A percentile compares a stretch with the other conserved stretches of the same genome.
Conservation (phyloP, 2,113 vertebrate genomes). For the Bufo bufo region DNA sequence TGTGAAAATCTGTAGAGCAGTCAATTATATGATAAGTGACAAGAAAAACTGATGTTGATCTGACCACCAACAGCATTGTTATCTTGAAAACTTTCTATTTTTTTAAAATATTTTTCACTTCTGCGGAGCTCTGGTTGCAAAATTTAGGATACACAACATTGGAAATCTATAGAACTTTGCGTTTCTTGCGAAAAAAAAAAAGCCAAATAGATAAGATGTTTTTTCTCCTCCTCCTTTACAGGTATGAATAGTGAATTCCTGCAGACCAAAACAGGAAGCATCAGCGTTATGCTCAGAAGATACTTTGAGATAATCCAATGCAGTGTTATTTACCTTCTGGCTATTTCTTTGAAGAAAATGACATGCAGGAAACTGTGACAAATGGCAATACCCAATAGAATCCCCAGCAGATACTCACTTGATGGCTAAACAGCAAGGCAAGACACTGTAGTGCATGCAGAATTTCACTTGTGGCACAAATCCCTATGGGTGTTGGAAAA, state of each 20-base stretch:
- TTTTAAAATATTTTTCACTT: neutral
- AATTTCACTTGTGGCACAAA: slow-evolving; percentile 49
- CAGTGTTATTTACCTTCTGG: slow-evolving; percentile 62
- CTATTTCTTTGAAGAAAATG: slow-evolving; percentile 64
- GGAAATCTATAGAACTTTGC: slow-evolving; percentile 25
- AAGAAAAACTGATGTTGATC: slow-evolving; percentile 42
- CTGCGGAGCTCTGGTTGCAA: neutral
- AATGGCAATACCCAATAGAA: slow-evolving; percentile 69
- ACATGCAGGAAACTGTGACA: slow-evolving; percentile 63
- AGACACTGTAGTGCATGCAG: slow-evolving; percentile 41
- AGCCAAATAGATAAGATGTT: slow-evolving; percentile 22
- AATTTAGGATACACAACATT: neutral
- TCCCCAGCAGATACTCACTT: slow-evolving; percentile 63
- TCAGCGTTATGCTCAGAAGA: slow-evolving; percentile 43
- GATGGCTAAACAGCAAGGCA: slow-evolving; percentile 44
- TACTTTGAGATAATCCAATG: slow-evolving; percentile 60
- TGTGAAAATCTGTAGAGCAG: slow-evolving; percentile 43
- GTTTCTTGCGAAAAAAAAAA: slow-evolving; percentile 8
- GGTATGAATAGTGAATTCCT: slow-evolving; percentile 48
- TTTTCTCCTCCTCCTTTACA: slow-evolving; percentile 27
- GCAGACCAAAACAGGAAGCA: slow-evolving; percentile 55
- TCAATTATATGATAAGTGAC: slow-evolving; percentile 45
- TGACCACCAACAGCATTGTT: slow-evolving; percentile 29
- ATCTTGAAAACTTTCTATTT: slow-evolving; percentile 7
- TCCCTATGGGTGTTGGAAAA: slow-evolving; percentile 52